These are phyloP conservation scores for Drosophila rellima DNA, from an alignment of 2,888 invertebrate species.

Conservation along the genomic window DNA sequence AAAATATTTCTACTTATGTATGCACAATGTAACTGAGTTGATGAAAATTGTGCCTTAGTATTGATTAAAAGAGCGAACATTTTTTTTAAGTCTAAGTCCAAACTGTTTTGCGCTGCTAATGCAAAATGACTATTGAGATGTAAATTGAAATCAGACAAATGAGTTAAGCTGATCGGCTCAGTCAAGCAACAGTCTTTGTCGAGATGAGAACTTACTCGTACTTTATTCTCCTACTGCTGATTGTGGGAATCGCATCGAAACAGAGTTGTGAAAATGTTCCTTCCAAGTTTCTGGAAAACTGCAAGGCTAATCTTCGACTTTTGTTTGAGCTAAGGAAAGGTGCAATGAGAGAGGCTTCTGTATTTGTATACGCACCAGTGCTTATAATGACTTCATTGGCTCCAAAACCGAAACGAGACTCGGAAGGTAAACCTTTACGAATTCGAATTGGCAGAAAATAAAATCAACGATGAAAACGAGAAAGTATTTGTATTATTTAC, in stretches of 20 bases:
- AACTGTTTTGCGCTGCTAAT: background rate
- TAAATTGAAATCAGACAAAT: background rate
- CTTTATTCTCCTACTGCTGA: background rate
- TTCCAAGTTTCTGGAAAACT: background rate
- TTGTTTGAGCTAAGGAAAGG: conserved; percentile 3
- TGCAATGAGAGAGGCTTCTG: too few species aligned
- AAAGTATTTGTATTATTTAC: too few species aligned
- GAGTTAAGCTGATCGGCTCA: background rate
- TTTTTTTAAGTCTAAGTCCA: too few species aligned
- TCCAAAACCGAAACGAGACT: too few species aligned
- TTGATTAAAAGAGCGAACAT: background rate
- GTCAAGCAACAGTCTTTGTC: background rate
- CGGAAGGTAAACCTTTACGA: too few species aligned
- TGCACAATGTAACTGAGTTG: conserved; percentile 1
- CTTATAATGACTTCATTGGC: too few species aligned
- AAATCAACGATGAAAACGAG: too few species aligned
- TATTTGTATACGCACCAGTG: too few species aligned
- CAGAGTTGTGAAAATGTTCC: background rate
- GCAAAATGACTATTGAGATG: background rate
- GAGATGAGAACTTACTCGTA: background rate
- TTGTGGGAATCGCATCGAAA: background rate
- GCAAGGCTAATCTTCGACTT: background rate
- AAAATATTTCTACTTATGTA: conserved; percentile 17
- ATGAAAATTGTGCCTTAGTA: background rate
- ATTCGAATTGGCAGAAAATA: background rate